These are phyloP conservation scores for Zeuzera pyrina DNA, from an alignment of 2,888 invertebrate genomes.

Conservation along the genomic window DNA sequence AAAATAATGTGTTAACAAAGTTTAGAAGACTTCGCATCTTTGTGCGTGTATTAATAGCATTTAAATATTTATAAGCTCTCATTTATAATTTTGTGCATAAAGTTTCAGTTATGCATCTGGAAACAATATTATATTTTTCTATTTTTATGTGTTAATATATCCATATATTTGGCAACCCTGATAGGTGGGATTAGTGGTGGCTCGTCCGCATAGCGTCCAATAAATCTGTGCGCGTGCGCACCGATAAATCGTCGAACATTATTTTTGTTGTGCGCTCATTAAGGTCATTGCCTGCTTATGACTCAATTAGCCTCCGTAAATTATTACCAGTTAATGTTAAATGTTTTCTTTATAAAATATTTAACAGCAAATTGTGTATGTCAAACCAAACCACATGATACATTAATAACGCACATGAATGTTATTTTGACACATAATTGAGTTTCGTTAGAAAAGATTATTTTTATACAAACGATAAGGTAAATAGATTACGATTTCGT, in stretches of 20 bases:
- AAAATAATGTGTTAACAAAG: too few relatives aligned
- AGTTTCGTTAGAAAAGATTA: too few relatives aligned
- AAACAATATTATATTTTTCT: not conserved
- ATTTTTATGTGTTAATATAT: not conserved
- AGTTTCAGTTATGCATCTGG: too few relatives aligned
- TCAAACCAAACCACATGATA: slow-evolving; percentile 38
- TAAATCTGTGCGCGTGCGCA: slow-evolving; percentile 68
- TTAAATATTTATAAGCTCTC: too few relatives aligned
- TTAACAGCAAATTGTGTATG: slow-evolving; percentile 36
- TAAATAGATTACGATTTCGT: too few relatives aligned
- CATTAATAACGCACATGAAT: slow-evolving; percentile 4
- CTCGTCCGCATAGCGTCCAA: slow-evolving; percentile 41
- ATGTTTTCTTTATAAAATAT: slow-evolving; percentile 44
- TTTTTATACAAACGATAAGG: too few relatives aligned
- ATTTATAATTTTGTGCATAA: too few relatives aligned
- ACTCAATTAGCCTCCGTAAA: slow-evolving; percentile 53
- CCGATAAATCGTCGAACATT: slow-evolving; percentile 66
- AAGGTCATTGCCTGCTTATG: slow-evolving; percentile 70
- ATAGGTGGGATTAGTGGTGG: slow-evolving; percentile 46
- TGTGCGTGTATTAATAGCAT: too few relatives aligned
- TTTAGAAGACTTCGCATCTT: too few relatives aligned
- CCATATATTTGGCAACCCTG: slow-evolving; percentile 37
- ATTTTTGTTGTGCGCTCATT: slow-evolving; percentile 71
- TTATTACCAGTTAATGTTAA: slow-evolving; percentile 46
- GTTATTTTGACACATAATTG: too few relatives aligned